Percentiles rank a stretch among this genome's conserved stretches.
These are phyloP conservation scores for Chlorodrepanis virens DNA, from an alignment of 2,113 vertebrate species.

Conservation along the genomic window DNA sequence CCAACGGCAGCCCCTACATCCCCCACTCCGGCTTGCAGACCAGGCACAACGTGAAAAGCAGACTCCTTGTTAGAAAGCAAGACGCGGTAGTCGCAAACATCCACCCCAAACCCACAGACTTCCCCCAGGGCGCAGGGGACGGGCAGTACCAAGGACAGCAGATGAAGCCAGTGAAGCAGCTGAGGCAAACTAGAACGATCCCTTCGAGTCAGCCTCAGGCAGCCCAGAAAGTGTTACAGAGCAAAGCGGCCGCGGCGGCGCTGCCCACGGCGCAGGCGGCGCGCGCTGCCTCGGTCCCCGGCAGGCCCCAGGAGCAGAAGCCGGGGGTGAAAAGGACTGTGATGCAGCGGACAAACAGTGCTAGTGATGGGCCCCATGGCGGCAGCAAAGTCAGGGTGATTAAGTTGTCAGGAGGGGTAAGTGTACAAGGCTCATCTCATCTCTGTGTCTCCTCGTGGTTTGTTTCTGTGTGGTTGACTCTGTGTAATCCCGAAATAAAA, in stretches of 20 bases:
- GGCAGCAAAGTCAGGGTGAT: conserved; percentile 93
- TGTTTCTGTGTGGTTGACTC: background rate
- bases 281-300: conserved; percentile 56
- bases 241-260: conserved; percentile 52
- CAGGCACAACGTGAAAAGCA: conserved; percentile 77
- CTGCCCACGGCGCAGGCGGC: conserved; percentile 41
- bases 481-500: background rate
- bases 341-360: conserved; percentile 87
- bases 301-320: conserved; percentile 75
- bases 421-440: conserved; percentile 64
- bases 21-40: conserved; percentile 68
- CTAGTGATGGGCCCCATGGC: conserved; percentile 75
- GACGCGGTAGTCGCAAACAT: background rate
- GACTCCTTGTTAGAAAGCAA: conserved; percentile 74
- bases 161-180: conserved; percentile 66
- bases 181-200: conserved; percentile 62
- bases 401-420: conserved; percentile 91
- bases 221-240: background rate
- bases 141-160: conserved; percentile 69
- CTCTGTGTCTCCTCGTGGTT: background rate
- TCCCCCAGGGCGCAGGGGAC: conserved; percentile 41
- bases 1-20: conserved; percentile 69
- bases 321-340: conserved; percentile 90
- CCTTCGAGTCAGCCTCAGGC: conserved; percentile 50
- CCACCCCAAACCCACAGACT: conserved; percentile 57